A percentile compares a stretch with the other conserved stretches of the same genome.
These are phyloP conservation scores for Hycleus cichorii DNA, from an alignment of 1,140 invertebrate genomes.

Conservation along the genomic window DNA sequence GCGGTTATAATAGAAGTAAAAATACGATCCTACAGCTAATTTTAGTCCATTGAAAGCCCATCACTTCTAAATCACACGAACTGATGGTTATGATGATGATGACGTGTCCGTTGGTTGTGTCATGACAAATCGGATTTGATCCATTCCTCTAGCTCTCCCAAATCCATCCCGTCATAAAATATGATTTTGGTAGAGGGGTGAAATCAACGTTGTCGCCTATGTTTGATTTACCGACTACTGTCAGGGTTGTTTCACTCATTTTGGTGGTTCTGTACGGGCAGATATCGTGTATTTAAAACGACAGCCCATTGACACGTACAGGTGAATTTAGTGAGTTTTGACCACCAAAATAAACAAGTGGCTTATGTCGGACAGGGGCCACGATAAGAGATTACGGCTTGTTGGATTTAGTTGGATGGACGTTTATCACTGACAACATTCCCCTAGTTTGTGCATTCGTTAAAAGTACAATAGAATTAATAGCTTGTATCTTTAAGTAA, in stretches of 20 bases:
- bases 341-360: conserved; percentile 1
- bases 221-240: conserved; percentile 6
- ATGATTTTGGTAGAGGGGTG: not conserved
- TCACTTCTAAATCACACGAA: no score
- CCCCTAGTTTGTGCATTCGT: no score
- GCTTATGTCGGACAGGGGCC: not conserved
- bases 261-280: not conserved
- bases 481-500: no score
- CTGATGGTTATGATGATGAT: not conserved
- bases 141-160: not conserved
- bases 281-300: conserved; percentile 7
- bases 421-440: not conserved
- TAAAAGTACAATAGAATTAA: no score
- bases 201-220: not conserved
- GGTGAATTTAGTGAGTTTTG: conserved; percentile 3
- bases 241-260: not conserved
- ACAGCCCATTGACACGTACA: conserved; percentile 11
- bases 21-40: no score
- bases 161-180: no score
- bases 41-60: no score
- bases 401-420: conserved; percentile 9
- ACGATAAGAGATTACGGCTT: not conserved
- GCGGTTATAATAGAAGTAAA: no score
- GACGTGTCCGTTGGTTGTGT: conserved; percentile 10
- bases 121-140: conserved; percentile 9